A percentile compares a stretch with the other conserved stretches of the same genome.
These are phyloP conservation scores for Thysanoteuthis rhombus DNA, from an alignment of 2,888 invertebrate genomes.

Conservation along the genomic window DNA sequence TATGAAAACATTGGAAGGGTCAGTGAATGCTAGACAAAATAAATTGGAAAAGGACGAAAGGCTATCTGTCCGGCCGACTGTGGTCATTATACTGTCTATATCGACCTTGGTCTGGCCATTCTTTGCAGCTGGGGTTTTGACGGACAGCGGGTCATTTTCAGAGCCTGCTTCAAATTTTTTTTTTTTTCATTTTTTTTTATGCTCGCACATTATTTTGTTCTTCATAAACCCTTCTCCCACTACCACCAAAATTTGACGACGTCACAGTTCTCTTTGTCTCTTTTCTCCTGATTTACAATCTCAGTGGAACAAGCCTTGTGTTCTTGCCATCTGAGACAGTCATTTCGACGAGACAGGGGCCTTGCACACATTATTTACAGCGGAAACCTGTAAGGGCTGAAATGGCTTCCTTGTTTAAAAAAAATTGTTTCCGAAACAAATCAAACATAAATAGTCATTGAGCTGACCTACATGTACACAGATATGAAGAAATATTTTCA, in stretches of 20 bases:
- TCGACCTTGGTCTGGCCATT: neutral
- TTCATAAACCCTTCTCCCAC: neutral
- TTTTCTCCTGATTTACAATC: neutral
- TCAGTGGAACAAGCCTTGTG: neutral
- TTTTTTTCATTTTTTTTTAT: neutral
- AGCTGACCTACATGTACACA: too few relatives aligned
- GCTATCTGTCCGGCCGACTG: neutral
- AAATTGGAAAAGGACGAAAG: neutral
- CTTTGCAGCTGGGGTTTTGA: conserved; percentile 12
- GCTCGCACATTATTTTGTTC: neutral
- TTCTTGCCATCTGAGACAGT: neutral
- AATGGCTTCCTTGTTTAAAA: neutral
- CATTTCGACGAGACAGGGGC: neutral
- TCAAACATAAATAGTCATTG: too few relatives aligned
- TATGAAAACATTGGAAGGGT: neutral
- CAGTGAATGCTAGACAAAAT: neutral
- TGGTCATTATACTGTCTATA: neutral
- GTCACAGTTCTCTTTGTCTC: neutral
- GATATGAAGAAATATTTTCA: too few relatives aligned
- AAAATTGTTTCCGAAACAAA: neutral
- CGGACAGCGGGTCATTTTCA: neutral
- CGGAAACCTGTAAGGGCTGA: neutral
- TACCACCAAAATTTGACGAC: neutral
- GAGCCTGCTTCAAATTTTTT: neutral
- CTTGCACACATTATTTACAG: neutral